Percentiles rank a stretch among this genome's conserved stretches.
Evolutionary conservation across 2,113 vertebrate species (phyloP).

Genomic region (Vulpes ferrilata): DNA sequence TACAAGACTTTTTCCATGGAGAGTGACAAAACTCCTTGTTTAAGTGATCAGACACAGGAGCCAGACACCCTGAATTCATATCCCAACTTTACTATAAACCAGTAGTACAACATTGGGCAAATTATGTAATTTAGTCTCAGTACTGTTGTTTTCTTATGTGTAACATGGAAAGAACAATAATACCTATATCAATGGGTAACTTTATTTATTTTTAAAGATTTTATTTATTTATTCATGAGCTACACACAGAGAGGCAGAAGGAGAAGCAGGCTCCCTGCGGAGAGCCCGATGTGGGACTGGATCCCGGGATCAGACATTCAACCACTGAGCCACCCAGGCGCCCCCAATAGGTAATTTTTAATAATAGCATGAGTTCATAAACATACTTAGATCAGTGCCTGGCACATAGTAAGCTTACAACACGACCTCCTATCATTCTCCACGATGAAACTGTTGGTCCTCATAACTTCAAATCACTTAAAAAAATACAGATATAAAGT

Average conservation of each 20-base stretch:
- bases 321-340: too few species aligned
- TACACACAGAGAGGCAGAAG: too few species aligned
- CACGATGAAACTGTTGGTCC: background rate
- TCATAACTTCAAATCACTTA: conserved; percentile 36
- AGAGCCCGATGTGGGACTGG: too few species aligned
- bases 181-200: background rate
- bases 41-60: conserved; percentile 39
- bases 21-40: conserved; percentile 18
- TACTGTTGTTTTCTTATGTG: background rate
- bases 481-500: background rate
- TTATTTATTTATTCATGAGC: too few species aligned
- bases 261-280: too few species aligned
- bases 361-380: conserved; percentile 28
- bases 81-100: conserved; percentile 29
- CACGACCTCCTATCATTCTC: background rate
- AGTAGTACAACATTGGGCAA: background rate
- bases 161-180: background rate
- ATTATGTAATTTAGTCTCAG: background rate
- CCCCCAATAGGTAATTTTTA: background rate
- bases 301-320: too few species aligned
- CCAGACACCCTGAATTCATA: background rate
- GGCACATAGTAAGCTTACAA: background rate
- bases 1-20: conserved; percentile 49
- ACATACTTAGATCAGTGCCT: background rate
- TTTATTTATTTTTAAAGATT: too few species aligned